Evolutionary conservation across 2,113 vertebrate species (phyloP), one percentile per base, ranked within the genome.

Genomic region (Zosterops japonicus): DNA sequence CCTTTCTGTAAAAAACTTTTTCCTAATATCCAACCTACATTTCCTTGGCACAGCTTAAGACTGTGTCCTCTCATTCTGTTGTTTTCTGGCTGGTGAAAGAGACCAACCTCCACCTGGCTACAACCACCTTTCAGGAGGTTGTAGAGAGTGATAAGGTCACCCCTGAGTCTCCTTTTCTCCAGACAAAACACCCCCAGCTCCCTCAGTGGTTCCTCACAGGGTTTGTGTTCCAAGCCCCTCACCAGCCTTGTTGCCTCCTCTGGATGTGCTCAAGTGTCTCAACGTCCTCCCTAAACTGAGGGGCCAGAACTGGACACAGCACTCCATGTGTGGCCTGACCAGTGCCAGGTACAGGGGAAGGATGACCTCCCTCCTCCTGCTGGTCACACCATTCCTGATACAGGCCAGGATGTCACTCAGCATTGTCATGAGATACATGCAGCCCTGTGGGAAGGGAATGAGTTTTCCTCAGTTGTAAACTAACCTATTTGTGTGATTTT

Each of bases 181-280:
- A 52, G 29, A 23, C 23, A 41, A 6, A 52, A 63, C 23, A 52
- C 0, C 18, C 35, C 36, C 59, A 52, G 29, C 18, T 78, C 75
- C 59, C 57, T 42, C 59, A 42, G 47, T 1, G 0, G 0, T 52
- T 63, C 29, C 17, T 41, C 46, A 52, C 6, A 41, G 23, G 46
- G 6, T 0, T 63, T 52, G 59, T 78, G 23, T 28, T 63, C 47
- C 47, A 5, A 52, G 23, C 23, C 36, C 59, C 23, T 63, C 47
- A 4, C 17, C 75, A 52, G 36, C 47, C 36, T 27, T 2, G 0
- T 16, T 28, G 36, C 14, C 10, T 41, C 2, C 35, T 63, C 74
- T 50, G 46, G 17, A 61, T 0, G 0, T 0, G 0, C 35, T 63
- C 29, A 17, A 28, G 36, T 1, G 0, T 78, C 47, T 78, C 29